A percentile compares a stretch with the other conserved stretches of the same genome.
These are phyloP conservation scores for Callionymus lyra DNA, from an alignment of 2,113 vertebrate species.

Conservation along the genomic window DNA sequence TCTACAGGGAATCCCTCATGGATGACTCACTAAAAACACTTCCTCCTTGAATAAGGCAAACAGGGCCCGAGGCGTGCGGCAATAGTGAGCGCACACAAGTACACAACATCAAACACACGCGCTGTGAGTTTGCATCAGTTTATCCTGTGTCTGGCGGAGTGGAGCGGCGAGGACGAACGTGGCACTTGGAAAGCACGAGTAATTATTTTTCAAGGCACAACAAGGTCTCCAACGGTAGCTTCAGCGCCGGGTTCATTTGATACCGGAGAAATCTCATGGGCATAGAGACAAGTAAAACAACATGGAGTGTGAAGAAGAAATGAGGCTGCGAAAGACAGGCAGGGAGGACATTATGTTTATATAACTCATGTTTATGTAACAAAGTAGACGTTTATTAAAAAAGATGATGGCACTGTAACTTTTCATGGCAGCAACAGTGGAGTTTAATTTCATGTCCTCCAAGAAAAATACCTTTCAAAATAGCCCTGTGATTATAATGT, in stretches of 20 bases:
- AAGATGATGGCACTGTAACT: slow-evolving; percentile 19
- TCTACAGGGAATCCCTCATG: slow-evolving; percentile 77
- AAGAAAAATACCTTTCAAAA: too few relatives aligned
- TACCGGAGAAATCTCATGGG: slow-evolving; percentile 18
- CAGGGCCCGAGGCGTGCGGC: slow-evolving; percentile 55
- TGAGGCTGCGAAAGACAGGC: not conserved
- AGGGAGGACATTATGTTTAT: not conserved
- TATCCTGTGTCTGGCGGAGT: slow-evolving; percentile 38
- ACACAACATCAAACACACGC: slow-evolving; percentile 27
- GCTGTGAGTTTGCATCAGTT: slow-evolving; percentile 50
- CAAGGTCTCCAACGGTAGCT: slow-evolving; percentile 34
- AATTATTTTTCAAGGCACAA: slow-evolving; percentile 53
- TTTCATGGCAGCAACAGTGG: slow-evolving; percentile 49
- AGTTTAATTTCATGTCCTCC: too few relatives aligned
- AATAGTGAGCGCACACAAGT: slow-evolving; percentile 5
- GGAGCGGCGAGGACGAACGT: slow-evolving; percentile 30
- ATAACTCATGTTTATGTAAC: not conserved
- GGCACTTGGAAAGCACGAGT: slow-evolving; percentile 39
- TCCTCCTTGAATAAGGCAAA: slow-evolving; percentile 59
- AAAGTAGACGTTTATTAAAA: too few relatives aligned
- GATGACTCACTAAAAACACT: slow-evolving; percentile 75
- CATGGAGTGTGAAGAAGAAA: slow-evolving; percentile 9
- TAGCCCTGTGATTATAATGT: too few relatives aligned
- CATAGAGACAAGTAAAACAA: slow-evolving; percentile 35
- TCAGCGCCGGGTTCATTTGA: slow-evolving; percentile 31